Evolutionary conservation across 2,888 invertebrate species (phyloP), one percentile per base, ranked within the genome.

Genomic region (Alloscopus bannaensis): DNA sequence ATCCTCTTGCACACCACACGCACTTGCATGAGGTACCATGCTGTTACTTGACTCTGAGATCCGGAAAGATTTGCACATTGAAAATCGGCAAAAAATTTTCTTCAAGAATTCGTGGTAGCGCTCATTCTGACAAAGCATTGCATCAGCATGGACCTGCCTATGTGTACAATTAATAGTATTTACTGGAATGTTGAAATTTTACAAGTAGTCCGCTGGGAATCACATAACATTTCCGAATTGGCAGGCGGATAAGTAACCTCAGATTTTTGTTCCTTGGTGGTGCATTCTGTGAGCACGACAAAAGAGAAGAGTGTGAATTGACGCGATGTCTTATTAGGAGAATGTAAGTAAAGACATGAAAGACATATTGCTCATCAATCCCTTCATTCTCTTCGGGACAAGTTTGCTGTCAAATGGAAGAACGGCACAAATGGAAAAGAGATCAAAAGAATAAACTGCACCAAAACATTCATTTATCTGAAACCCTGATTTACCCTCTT

Each of bases 131-230:
- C 6, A 36, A 8, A 8, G 36, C 13, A 13, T 36, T 6, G 36
- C 36, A 36, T 6, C 8, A 36, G 6, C 8, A 36, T 36, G 36
- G 36, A 6, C 6, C 13, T 8, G 36, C 36, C 36, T 8, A 52
- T 22, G 13, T 3, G 24, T n/a, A 6, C 52, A 2, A 18, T 22
- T 52, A 18, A 50, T 13, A 22, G 2, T 36, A 8, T 36, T 36
- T 29, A 29, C 20, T 31, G 42, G 65, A 42, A 36, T 66, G 45
- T 20, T 24, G 36, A 13, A 66, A 66, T 29, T 28, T n/a, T n/a
- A 59, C 69, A 57, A 59, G 69, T 59, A 42, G 45, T 69, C 69
- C 57, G 69, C 69, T 69, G 69, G 31, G 52, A 68, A 55, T 68
- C 6, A 36, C 13, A 36, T 36, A 36, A 8, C 13, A 36, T 36